Conservation (phyloP, 2,797 vertebrate species). For the Hippopotamyrus pictus region DNA sequence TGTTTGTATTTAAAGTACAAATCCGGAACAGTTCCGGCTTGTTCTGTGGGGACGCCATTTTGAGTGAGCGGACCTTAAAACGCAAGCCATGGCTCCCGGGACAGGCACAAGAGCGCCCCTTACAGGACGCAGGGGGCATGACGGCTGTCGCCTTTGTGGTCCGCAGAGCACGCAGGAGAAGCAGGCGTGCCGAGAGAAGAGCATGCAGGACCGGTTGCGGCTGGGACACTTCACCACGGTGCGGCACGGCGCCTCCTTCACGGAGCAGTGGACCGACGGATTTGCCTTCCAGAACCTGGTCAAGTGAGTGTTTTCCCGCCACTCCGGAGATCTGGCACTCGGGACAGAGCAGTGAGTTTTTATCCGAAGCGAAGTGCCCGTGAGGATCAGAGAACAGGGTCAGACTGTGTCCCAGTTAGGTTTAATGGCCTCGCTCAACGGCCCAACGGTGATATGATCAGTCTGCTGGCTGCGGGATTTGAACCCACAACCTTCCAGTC, state of each 20-base stretch:
- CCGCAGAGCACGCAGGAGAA: constrained; percentile 80
- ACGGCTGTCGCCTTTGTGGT: neutral
- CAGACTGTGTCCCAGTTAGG: neutral
- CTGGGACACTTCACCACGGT: constrained; percentile 98
- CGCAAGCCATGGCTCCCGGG: neutral
- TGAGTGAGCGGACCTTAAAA: neutral
- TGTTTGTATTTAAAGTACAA: neutral
- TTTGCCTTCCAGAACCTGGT: constrained; percentile 98
- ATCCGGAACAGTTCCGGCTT: neutral
- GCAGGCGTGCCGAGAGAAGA: constrained; percentile 94
- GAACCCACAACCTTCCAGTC: neutral
- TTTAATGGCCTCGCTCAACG: neutral
- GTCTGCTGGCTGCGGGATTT: neutral
- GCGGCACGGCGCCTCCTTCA: constrained; percentile 96
- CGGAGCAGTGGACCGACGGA: constrained; percentile 97
- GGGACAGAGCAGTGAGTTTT: neutral
- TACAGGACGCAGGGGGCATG: neutral
- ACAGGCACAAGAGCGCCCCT: neutral
- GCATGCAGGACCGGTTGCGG: constrained; percentile 97
- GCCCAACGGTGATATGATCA: neutral
- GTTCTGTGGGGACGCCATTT: neutral
- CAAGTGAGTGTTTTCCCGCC: constrained; percentile 72
- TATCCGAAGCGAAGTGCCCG: neutral
- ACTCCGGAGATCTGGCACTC: neutral
- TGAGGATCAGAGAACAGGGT: neutral